These are phyloP conservation scores for Emmelina monodactyla DNA, from an alignment of 2,888 invertebrate species.

Conservation along the genomic window DNA sequence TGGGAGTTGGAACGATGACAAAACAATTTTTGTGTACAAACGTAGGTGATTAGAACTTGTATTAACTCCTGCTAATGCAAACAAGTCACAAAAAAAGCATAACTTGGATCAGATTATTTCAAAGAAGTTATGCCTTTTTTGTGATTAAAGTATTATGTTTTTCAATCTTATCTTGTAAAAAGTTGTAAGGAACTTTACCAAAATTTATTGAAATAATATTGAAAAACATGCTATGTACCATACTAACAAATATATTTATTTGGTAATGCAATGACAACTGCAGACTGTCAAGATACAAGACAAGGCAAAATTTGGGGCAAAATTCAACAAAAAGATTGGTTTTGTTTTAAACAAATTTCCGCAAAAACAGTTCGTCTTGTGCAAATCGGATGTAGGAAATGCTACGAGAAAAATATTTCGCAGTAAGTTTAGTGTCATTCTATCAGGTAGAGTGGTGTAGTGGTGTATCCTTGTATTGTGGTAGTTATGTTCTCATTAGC, in stretches of 20 bases:
- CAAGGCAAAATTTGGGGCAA: conserved; percentile 21
- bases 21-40: conserved; percentile 37
- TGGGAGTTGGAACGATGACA: conserved; percentile 15
- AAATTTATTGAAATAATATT: conserved; percentile 24
- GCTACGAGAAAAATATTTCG: conserved; percentile 26
- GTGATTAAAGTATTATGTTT: conserved; percentile 20
- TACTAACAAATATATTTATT: conserved; percentile 53
- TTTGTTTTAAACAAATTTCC: conserved; percentile 36
- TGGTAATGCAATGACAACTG: conserved; percentile 44
- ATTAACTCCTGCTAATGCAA: conserved; percentile 24
- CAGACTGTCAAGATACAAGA: conserved; percentile 47
- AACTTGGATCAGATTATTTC: conserved; percentile 5
- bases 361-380: conserved; percentile 30
- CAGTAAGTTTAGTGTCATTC: conserved; percentile 40
- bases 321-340: conserved; percentile 56
- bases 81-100: conserved; percentile 26
- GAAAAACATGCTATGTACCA: conserved; percentile 28
- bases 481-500: conserved; percentile 20
- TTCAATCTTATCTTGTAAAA: conserved; percentile 23
- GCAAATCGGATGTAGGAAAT: conserved; percentile 34
- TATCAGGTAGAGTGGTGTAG: conserved; percentile 52
- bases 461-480: conserved; percentile 26
- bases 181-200: not conserved
- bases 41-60: conserved; percentile 52
- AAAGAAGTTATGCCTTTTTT: conserved; percentile 3